Evolutionary conservation across 64 coral and sea anemone species (phyloP), one percentile per base, ranked within the genome.

Genomic region (Montipora cactus): DNA sequence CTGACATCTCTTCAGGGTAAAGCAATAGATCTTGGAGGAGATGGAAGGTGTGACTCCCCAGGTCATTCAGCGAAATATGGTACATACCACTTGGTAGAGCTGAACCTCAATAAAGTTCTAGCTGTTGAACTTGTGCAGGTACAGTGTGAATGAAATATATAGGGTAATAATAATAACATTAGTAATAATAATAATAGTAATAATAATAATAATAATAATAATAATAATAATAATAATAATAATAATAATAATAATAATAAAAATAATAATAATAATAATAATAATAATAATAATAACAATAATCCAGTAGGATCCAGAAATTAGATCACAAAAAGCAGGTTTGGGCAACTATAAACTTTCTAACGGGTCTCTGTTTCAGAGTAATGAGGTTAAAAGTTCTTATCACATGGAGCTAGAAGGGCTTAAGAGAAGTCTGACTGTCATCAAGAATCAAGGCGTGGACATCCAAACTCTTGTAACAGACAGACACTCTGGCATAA

Each of bases 321-420:
- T 55, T 22, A 55, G 13, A 58, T 69, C 44, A 15, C 7, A 88
- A 55, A 62, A 62, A 62, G 59, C 8, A 62, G 13, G 59, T 62
- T 62, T 62, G 59, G 0, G 59, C 59, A 62, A 62, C 1, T 62
- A 62, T 62, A 13, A 62, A 14, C 18, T 75, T 75, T 37, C 71
- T 49, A 47, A 45, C 49, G 44, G 47, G 8, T 81, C 6, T 80
- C 18, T 18, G 7, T 50, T 87, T 74, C 44, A 89, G 79, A 83
- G 85, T 18, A 92, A 91, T 21, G 90, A 96, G 52, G 94, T 91
- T 2, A 92, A 91, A 59, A 53, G 51, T 50, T 81, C 74, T 3
- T 78, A 91, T n/a, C 80, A 81, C 15, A 95, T 95, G 89, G 94
- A 91, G 72, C 74, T 95, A 21, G 82, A 95, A 18, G 84, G 89